These are phyloP conservation scores for Pionites leucogaster DNA, from an alignment of 2,113 vertebrate species.

Conservation along the genomic window DNA sequence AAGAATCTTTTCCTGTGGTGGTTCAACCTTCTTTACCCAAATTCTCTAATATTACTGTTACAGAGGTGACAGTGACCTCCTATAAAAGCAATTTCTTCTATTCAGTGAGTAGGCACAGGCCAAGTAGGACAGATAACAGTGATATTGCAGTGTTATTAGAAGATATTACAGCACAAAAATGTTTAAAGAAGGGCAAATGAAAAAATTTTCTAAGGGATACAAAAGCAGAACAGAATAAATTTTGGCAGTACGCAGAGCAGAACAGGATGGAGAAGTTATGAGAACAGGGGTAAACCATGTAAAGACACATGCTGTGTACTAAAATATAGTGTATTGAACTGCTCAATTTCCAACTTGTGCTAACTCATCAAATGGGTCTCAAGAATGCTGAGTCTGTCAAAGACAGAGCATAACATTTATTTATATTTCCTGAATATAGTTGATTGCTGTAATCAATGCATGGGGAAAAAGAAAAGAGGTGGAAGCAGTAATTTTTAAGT, in stretches of 20 bases:
- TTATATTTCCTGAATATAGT: not conserved
- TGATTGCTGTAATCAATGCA: not conserved
- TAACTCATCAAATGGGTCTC: not conserved
- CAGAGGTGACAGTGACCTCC: not conserved
- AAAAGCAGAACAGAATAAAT: not conserved
- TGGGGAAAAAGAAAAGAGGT: not conserved
- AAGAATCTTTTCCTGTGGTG: not conserved
- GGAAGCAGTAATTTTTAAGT: not conserved
- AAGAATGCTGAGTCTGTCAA: not conserved
- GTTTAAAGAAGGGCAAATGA: not conserved
- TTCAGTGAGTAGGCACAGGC: not conserved
- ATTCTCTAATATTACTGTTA: not conserved
- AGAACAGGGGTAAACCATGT: not conserved
- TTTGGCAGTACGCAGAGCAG: not conserved
- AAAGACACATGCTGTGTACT: not conserved
- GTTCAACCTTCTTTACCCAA: not conserved
- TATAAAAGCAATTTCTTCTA: not conserved
- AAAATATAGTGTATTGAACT: not conserved
- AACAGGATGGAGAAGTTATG: not conserved
- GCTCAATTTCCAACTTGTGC: not conserved
- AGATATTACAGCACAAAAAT: not conserved
- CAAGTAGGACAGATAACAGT: fast-evolving
- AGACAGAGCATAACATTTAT: not conserved
- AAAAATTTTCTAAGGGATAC: not conserved
- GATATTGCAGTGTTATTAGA: not conserved